Evolutionary conservation across 2,113 vertebrate species (phyloP), one percentile per base, ranked within the genome.

Genomic region (Amphiprion ocellaris): DNA sequence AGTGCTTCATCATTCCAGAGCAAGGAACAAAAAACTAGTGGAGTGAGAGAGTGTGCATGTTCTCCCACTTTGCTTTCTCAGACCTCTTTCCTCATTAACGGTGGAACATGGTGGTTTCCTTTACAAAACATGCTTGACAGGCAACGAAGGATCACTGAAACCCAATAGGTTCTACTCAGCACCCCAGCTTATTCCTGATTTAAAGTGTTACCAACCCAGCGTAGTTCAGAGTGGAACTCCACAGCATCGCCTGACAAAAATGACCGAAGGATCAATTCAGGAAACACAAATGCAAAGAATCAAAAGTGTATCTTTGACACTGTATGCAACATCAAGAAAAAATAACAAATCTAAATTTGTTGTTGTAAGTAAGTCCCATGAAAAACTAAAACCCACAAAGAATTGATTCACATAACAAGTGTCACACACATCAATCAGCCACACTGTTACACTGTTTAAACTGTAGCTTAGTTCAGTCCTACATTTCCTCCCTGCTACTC

Each of bases 51-150:
- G 76, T 47, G 62, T 52, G 58, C 28, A 30, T 41, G 63, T 67
- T 82, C 63, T 26, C 15, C 8, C 24, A 54, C 66, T 69, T 67
- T 68, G 68, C 74, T 74, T 88, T 59, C 74, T 79, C 69, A 74
- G 46, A 74, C 77, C 65, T 60, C 53, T n/a, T 46, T 81, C 50
- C 71, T 86, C 82, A 85, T 89, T 87, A 89, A 82, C 62, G 10
- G 53, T 52, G 74, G 59, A 81, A 74, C 79, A 63, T 21, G 21
- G 74, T 59, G 58, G 81, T 75, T 90, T 90, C 87, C 83, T 67
- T 89, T 72, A 88, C 49, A 56, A 86, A 90, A 89, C 84, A 88
- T 52, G 39, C 59, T 63, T 46, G 50, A 76, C 66, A 67, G 62
- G 79, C 66, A 12, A 81, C 15, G 3, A 47, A 77, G 41, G 63